Conservation (phyloP, 2,888 invertebrate species). For the Branchellion lobata region DNA sequence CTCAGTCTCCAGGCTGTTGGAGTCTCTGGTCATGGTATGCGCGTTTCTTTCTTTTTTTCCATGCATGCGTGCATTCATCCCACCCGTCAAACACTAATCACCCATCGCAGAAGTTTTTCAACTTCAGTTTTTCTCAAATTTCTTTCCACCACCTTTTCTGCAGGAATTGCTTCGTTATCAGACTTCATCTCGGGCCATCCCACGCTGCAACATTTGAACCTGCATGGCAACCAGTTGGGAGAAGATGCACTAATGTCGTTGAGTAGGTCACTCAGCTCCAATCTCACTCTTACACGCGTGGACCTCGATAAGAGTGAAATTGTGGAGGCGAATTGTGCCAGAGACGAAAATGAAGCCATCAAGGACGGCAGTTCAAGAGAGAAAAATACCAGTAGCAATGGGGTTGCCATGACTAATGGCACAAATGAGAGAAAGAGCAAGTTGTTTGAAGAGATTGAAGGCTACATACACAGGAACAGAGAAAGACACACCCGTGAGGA, state of each 20-base stretch:
- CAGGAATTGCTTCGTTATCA: slow-evolving; percentile 69
- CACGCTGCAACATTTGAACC: slow-evolving; percentile 71
- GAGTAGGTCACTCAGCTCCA: slow-evolving; percentile 73
- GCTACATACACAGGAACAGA: neutral
- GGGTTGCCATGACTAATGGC: too few relatives aligned
- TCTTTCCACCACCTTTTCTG: neutral
- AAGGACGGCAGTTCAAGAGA: too few relatives aligned
- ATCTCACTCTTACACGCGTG: slow-evolving; percentile 75
- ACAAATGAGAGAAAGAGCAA: too few relatives aligned
- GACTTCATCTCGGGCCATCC: slow-evolving; percentile 69
- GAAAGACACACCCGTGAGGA: neutral
- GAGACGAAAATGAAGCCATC: too few relatives aligned
- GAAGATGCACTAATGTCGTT: slow-evolving; percentile 75
- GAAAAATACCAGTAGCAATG: too few relatives aligned
- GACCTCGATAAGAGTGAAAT: slow-evolving; percentile 69
- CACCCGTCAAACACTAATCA: neutral
- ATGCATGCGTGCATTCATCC: neutral
- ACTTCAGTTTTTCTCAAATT: neutral
- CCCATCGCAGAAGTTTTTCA: neutral
- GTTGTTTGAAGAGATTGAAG: neutral
- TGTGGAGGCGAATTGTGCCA: too few relatives aligned
- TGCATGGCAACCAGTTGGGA: slow-evolving; percentile 80
- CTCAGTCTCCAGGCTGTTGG: slow-evolving; percentile 73
- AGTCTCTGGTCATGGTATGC: slow-evolving; percentile 70
- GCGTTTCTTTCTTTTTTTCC: neutral